Evolutionary conservation across 2,888 invertebrate genomes (phyloP), one percentile per base, ranked within the genome.

Genomic region (Aporophyla lueneburgensis): DNA sequence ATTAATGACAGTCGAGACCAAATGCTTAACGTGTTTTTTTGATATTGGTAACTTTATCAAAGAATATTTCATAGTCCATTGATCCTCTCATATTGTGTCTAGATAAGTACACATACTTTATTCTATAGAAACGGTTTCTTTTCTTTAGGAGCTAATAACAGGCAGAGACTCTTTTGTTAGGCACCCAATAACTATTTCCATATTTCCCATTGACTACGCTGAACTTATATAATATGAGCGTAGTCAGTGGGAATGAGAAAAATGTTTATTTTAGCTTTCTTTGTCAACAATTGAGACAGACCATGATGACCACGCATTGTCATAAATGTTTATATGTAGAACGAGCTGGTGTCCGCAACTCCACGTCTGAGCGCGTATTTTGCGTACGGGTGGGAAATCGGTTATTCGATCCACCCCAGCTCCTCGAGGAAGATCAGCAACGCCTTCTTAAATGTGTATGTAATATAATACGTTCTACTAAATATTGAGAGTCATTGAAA

Each of bases 171-270:
- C 19, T 51, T 70, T 84, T 84, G 51, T 71, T 68, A n/a, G 21
- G n/a, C 58, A 43, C 54, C 56, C n/a, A 62, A 75, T 75, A 73
- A 84, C 65, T 59, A 66, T 70, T 63, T 43, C 27, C 65, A 59
- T 56, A 59, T 49, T 74, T 82, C 43, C 62, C 72, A 78, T 40
- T 51, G 53, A 63, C 51, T 74, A 79, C 70, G 63, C 68, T 5
- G 54, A 70, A 79, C 5, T 75, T 72, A 71, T 51, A 12, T 46
- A 70, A 43, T 68, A 27, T 14, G 7, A 54, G 56, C 53, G 67
- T 70, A 73, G 21, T 62, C 40, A 70, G 63, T 80, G 72, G 75
- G 67, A 75, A 83, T 56, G 7, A 75, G 51, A 51, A 56, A 75
- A 67, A n/a, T 67, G 56, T 83, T 72, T 68, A 40, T 69, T 53